These are phyloP conservation scores for Caenorhabditis panamensis DNA, from an alignment of 2,888 invertebrate species.

Conservation along the genomic window DNA sequence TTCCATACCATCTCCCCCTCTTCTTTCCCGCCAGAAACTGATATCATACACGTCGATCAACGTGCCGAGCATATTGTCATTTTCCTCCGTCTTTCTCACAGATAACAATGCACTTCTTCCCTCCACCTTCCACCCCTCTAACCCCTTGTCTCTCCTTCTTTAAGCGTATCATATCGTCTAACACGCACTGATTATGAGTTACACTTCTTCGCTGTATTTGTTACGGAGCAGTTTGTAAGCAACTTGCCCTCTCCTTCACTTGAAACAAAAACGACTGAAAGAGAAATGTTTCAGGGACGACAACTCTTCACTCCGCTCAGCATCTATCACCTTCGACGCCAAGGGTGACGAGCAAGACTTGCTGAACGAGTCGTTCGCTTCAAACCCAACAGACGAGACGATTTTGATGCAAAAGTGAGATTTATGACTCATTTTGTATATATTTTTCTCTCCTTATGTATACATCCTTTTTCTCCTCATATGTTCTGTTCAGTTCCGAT, in stretches of 20 bases:
- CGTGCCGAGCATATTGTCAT: not conserved
- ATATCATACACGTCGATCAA: not conserved
- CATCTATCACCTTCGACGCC: constrained; percentile 68
- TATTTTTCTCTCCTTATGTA: not conserved
- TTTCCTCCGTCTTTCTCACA: not conserved
- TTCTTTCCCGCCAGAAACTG: not conserved
- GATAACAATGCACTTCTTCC: constrained; percentile 8
- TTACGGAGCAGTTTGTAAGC: constrained; percentile 42
- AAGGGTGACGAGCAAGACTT: constrained; percentile 64
- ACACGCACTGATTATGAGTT: constrained; percentile 23
- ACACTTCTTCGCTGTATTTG: constrained; percentile 37
- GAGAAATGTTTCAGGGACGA: constrained; percentile 67
- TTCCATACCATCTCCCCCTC: constrained; percentile 15
- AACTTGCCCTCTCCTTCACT: not conserved
- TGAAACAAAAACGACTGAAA: too few relatives aligned
- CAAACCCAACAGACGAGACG: constrained; percentile 71
- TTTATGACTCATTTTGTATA: constrained; percentile 19
- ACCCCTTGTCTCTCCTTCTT: constrained; percentile 15
- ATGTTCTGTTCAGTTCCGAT: constrained; percentile 30
- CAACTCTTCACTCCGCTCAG: constrained; percentile 67
- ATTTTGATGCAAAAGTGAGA: constrained; percentile 66
- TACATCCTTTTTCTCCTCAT: not conserved
- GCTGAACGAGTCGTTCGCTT: constrained; percentile 67
- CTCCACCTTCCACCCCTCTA: not conserved
- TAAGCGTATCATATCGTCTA: not conserved